phyloP scores from a whole-genome alignment of 2,797 vertebrate genomes.

The Melanogrammus aeglefinus region DNA sequence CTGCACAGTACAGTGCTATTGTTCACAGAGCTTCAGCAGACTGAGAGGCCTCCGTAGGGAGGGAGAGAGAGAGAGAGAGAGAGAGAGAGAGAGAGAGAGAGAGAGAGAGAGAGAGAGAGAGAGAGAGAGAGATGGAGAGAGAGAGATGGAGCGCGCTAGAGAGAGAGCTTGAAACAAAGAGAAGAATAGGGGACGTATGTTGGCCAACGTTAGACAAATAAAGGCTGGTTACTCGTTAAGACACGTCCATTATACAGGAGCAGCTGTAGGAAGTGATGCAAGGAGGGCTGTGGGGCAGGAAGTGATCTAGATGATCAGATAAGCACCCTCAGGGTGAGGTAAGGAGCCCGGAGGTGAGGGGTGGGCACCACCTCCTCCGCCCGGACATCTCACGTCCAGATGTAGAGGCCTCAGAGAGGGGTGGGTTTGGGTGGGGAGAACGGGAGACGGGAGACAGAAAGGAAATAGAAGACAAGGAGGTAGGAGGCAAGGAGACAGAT shows the following conservation, averaged over 20 bases:
- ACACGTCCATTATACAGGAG: background rate
- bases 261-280: background rate
- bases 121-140: background rate
- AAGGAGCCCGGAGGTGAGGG: background rate
- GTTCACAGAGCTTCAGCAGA: background rate
- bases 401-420: too few relatives aligned
- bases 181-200: background rate
- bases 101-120: too few relatives aligned
- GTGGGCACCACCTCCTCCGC: too few relatives aligned
- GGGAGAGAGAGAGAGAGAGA: too few relatives aligned
- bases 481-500: too few relatives aligned
- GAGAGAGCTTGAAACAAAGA: background rate
- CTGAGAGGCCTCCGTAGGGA: background rate
- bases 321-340: background rate
- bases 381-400: too few relatives aligned
- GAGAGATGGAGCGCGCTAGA: background rate
- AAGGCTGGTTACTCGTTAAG: background rate
- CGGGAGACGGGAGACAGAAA: background rate
- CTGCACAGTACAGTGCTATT: background rate
- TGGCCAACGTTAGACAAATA: constrained; percentile 1
- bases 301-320: background rate
- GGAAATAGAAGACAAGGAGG: background rate
- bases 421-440: background rate
- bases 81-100: background rate
- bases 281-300: background rate